Percentiles rank a stretch among this genome's conserved stretches.
Conservation (phyloP, 2,888 invertebrate species). For the Oegoconia quadripuncta region DNA sequence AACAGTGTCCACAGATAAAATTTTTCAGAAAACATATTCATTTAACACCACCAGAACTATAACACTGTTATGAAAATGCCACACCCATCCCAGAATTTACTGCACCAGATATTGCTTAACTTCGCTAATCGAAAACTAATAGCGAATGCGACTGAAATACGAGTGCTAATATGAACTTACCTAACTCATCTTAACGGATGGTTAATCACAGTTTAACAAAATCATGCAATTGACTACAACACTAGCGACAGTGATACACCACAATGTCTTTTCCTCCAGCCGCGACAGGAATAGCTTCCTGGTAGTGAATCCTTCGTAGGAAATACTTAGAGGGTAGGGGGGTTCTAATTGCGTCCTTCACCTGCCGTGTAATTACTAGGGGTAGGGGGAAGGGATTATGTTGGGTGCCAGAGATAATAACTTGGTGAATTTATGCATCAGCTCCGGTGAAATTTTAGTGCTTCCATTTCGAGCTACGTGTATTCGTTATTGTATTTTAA, state of each 20-base stretch:
- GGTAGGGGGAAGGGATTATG: constrained; percentile 26
- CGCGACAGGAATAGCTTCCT: constrained; percentile 37
- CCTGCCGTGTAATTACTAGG: constrained; percentile 37
- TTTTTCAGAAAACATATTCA: too few relatives aligned
- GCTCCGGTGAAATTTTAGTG: background rate
- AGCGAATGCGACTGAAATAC: too few relatives aligned
- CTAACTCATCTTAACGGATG: too few relatives aligned
- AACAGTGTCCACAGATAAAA: too few relatives aligned
- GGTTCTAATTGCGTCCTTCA: constrained; percentile 32
- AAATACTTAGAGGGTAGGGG: constrained; percentile 26
- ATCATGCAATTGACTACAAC: background rate
- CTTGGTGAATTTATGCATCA: background rate
- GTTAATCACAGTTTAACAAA: background rate
- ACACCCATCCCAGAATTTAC: too few relatives aligned
- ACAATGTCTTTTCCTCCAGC: constrained; percentile 10
- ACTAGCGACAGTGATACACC: constrained; percentile 1
- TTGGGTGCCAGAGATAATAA: background rate
- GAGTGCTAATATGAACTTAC: too few relatives aligned
- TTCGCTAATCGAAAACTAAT: too few relatives aligned
- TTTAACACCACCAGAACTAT: too few relatives aligned
- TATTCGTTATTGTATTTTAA: too few relatives aligned
- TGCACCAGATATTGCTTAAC: too few relatives aligned
- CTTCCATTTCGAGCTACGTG: too few relatives aligned
- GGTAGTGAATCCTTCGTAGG: constrained; percentile 22
- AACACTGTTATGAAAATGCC: too few relatives aligned